Base-by-base conservation (phyloP, 2,888 invertebrate species). In the Agapetus fuscipes region DNA sequence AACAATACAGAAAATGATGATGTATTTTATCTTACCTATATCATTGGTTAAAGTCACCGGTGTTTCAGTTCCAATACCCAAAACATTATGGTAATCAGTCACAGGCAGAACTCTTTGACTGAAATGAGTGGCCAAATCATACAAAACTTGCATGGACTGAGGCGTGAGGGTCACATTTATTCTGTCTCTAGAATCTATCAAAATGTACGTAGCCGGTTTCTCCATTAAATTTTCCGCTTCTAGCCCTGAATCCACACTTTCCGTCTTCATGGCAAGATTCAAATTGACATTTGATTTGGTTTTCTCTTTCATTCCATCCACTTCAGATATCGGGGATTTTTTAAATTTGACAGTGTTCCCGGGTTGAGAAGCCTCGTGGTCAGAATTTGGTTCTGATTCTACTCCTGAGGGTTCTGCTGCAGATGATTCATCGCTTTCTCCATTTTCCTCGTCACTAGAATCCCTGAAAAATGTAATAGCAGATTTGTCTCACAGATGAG, bases 81-180 rank as follows among this genome's bases (percentile, higher is more conserved):
- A 58, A 7, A 61, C 51, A 16, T 60, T 60, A 50, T 64, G 64
- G 31, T 45, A 48, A 29, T 63, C 55, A 48, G 61, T 59, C 20
- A 59, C 53, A 0, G 58, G 57, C 20, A 60, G 45, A 20, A 59
- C 72, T 59, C 43, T 71, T 51, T 67, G 58, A 1, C 63, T 55
- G 42, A 65, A 65, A 5, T 61, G 57, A 12, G 55, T 54, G 9
- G 59, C 44, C 5, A 70, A 52, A 30, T 67, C 65, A 24, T 69
- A 64, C 29, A 80, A 52, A 3, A 76, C 72, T 37, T 74, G 65
- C 3, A 85, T 71, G 17, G 64, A 74, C 53, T 62, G 73, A 2
- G 83, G 80, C 1, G 83, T 82, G 17, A 86, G 53, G 0, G 82
- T 82, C 2, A 84, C 51, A 50, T 81, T 76, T 3, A 87, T 62